Base-by-base conservation (phyloP, 1,140 invertebrate genomes). In the Sycophila sp. region DNA sequence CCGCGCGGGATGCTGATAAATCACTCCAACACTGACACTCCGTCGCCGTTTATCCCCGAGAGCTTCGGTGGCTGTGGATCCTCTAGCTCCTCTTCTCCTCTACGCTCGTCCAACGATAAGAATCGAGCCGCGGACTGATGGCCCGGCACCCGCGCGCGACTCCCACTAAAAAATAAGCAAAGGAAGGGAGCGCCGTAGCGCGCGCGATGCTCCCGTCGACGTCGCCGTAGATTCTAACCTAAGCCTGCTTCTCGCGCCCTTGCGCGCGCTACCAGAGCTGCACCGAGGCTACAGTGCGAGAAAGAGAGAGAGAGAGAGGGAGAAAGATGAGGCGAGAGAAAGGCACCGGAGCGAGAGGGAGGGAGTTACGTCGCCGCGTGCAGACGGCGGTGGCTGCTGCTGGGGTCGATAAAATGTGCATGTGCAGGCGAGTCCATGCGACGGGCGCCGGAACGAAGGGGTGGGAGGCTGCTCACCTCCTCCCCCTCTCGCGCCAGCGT, bases 351-450 rank as follows among this genome's bases (percentile, higher is more conserved):
- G 19, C 22, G 19, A 26, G 19, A 51, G 22, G 19, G 22, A 22
- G 4, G 15, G 19, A 26, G 19, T 1, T 30, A 13, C 22, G 19
- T 22, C 19, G 2, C 47, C 13, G 47, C 17, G 32, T 55, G 51
- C 28, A 36, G 34, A 30, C 40, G 65, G 42, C 13, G 11, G n/a
- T 19, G 55, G 62, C 15, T 1, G 36, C 26, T 55, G 49, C 4
- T 38, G 28, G 58, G 56, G 66, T 62, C 55, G 45, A 62, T 60
- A 69, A 60, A 60, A 32, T 26, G 56, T 60, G 56, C 56, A 68
- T 55, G 47, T 58, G 66, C 56, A 60, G 38, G 66, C 66, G 66
- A 60, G 56, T 47, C 32, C 28, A 60, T 38, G 66, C 42, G 34
- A 22, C 19, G 19, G 42, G 17, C 8, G 42, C 17, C n/a, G n/a